Evolutionary conservation across 2,888 invertebrate genomes (phyloP).

Genomic region (Ferdinandea cuprea): DNA sequence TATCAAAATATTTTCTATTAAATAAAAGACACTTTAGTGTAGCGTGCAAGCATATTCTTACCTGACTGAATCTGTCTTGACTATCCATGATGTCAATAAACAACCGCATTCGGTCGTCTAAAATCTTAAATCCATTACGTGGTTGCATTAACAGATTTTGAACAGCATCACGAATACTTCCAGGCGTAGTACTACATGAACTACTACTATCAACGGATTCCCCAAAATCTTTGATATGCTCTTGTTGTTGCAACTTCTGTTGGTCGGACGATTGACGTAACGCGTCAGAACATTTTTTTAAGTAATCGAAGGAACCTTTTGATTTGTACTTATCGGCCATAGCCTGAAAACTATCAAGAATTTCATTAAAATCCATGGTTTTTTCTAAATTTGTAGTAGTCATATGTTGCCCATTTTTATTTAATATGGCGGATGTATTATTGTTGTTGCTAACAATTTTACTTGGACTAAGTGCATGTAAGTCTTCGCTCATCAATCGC

Average conservation of each 20-base stretch:
- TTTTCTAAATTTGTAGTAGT: slow-evolving; percentile 79
- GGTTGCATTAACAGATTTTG: slow-evolving; percentile 88
- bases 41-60: slow-evolving; percentile 83
- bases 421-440: slow-evolving; percentile 75
- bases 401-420: slow-evolving; percentile 58
- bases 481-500: slow-evolving; percentile 82
- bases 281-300: slow-evolving; percentile 83
- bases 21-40: no score
- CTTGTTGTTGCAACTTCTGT: slow-evolving; percentile 78
- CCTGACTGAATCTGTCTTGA: slow-evolving; percentile 92
- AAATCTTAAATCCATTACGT: slow-evolving; percentile 89
- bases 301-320: slow-evolving; percentile 82
- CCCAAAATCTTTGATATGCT: slow-evolving; percentile 53
- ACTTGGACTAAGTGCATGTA: slow-evolving; percentile 81
- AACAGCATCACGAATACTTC: slow-evolving; percentile 88
- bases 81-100: slow-evolving; percentile 93
- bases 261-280: slow-evolving; percentile 82
- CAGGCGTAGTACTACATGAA: slow-evolving; percentile 84
- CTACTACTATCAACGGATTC: slow-evolving; percentile 80
- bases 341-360: slow-evolving; percentile 82
- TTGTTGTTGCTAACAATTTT: slow-evolving; percentile 76
- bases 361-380: slow-evolving; percentile 82
- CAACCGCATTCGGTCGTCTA: slow-evolving; percentile 90
- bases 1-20: no score
- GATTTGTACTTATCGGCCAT: slow-evolving; percentile 83